A percentile compares a stretch with the other conserved stretches of the same genome.
These are phyloP conservation scores for rat (Rattus norvegicus) DNA, from an alignment of 2,113 vertebrate genomes.

Conservation along the genomic window DNA sequence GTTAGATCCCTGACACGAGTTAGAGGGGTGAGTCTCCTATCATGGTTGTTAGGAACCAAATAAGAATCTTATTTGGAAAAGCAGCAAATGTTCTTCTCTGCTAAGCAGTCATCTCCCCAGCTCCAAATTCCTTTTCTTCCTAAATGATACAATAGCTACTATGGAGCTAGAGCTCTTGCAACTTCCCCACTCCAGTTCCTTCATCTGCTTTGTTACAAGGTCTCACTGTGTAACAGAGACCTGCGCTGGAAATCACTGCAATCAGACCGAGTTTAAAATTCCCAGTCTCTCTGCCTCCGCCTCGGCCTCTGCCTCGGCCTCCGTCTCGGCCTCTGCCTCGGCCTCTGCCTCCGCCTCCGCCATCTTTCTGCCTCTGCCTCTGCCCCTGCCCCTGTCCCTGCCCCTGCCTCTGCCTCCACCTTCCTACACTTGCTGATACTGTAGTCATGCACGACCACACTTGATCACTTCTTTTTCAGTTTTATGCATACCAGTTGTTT, in stretches of 20 bases:
- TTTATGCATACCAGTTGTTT: not conserved
- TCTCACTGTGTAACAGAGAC: not conserved
- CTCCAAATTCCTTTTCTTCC: not conserved
- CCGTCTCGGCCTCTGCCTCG: too few species aligned
- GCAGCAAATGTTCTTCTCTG: not conserved
- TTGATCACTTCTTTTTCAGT: not conserved
- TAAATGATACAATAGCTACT: not conserved
- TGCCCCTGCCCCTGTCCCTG: too few species aligned
- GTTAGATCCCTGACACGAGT: not conserved
- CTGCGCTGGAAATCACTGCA: not conserved
- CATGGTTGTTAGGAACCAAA: not conserved
- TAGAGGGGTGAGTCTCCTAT: not conserved
- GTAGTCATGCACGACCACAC: not conserved
- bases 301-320: too few species aligned
- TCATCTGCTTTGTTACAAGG: not conserved
- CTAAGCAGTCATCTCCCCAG: not conserved
- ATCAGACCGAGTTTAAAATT: not conserved
- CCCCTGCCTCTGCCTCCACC: not conserved
- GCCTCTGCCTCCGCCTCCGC: not conserved
- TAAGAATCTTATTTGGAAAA: not conserved
- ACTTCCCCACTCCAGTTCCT: too few species aligned
- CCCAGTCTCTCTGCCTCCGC: not conserved
- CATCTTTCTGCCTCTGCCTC: too few species aligned
- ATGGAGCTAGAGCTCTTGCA: not conserved
- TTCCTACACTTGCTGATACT: not conserved